Conservation (phyloP, 1,140 invertebrate species). For the Camponotus floridanus region DNA sequence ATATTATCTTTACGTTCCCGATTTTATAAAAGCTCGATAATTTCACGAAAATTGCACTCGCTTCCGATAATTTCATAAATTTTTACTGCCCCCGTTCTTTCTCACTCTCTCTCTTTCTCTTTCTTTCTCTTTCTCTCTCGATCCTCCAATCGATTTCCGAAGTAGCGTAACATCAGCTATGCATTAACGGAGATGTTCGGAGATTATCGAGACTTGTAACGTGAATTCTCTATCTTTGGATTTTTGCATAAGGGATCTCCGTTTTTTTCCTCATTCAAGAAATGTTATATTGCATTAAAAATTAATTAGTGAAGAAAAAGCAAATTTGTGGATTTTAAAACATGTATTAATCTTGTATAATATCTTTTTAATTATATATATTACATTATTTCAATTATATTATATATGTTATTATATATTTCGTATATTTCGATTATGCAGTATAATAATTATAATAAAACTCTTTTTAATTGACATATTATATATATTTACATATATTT, state of each 20-base stretch:
- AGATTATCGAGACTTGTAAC: slow-evolving; percentile 7
- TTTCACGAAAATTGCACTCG: slow-evolving; percentile 9
- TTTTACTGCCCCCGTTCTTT: not conserved
- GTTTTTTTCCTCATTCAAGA: too few species aligned
- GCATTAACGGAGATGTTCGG: slow-evolving; percentile 3
- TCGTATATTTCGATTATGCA: too few species aligned
- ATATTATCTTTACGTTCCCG: slow-evolving; percentile 17
- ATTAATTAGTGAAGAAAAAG: not conserved
- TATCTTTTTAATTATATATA: not conserved
- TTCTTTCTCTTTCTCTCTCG: not conserved
- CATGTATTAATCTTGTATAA: not conserved
- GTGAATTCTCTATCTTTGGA: not conserved
- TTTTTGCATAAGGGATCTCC: not conserved
- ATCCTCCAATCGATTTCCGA: slow-evolving; percentile 46
- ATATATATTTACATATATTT: not conserved
- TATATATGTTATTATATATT: too few species aligned
- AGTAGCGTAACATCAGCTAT: not conserved
- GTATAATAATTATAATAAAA: too few species aligned
- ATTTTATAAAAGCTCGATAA: slow-evolving; percentile 44
- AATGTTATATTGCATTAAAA: not conserved
- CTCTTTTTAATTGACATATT: too few species aligned
- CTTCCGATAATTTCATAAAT: slow-evolving; percentile 50
- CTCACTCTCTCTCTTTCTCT: not conserved
- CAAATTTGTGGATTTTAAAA: not conserved
- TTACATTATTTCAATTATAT: not conserved